Conservation (phyloP, 2,113 vertebrate species). For the Zapornia atra region DNA sequence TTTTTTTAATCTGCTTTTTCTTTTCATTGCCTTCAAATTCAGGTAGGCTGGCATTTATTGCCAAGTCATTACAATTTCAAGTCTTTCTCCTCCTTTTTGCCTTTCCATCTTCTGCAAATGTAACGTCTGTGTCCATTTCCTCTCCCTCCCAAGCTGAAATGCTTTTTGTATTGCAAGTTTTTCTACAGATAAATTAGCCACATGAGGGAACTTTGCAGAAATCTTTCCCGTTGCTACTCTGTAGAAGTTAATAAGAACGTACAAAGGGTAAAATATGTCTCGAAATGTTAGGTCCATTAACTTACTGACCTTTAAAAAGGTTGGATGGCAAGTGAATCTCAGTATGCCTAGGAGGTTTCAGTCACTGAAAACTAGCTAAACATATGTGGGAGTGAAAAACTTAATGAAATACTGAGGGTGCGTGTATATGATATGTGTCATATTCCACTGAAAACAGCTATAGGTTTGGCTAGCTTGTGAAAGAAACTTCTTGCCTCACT, state of each 20-base stretch:
- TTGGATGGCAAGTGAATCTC: neutral
- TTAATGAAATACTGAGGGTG: neutral
- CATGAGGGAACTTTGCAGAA: neutral
- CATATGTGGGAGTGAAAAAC: neutral
- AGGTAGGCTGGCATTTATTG: conserved; percentile 23
- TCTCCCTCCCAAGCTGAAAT: neutral
- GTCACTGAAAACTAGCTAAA: neutral
- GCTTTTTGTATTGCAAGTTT: neutral
- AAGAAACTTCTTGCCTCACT: neutral
- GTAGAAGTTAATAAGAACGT: neutral
- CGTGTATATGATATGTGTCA: neutral
- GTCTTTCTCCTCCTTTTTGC: conserved; percentile 7
- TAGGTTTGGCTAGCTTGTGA: neutral
- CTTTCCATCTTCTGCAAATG: conserved; percentile 31
- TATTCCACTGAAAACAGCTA: neutral
- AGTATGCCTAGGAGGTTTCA: neutral
- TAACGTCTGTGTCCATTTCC: neutral
- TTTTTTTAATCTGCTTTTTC: conserved; percentile 37
- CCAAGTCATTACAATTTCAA: neutral
- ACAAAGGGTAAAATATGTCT: neutral
- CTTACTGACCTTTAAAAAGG: neutral
- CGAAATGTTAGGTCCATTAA: conserved; percentile 33
- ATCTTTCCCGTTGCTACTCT: neutral
- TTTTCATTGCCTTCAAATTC: conserved; percentile 28
- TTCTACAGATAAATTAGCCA: neutral